Evolutionary conservation across 2,888 invertebrate genomes (phyloP), one percentile per base, ranked within the genome.

Genomic region (Polydrusus pterygomalis): DNA sequence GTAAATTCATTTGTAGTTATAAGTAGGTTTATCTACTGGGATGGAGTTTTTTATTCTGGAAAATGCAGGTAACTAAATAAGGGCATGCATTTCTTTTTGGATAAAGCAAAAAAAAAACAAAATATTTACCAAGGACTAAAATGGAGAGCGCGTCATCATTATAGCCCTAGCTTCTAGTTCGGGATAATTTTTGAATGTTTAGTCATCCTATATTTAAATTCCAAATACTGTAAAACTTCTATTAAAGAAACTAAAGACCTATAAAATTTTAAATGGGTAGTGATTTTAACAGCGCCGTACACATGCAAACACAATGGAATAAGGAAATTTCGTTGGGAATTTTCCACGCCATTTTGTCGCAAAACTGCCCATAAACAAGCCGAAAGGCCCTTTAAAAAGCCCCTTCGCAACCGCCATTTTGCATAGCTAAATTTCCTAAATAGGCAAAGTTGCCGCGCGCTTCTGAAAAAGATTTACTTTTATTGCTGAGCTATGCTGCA

Each of bases 381-480:
- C 62, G 25, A 20, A 40, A 67, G 51, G 60, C 30, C 64, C 58
- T 38, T 64, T 70, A n/a, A 70, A 70, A 60, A 58, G 65, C 62
- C 54, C 49, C 38, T 47, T 51, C 17, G 25, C 62, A 49, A 58
- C 67, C 73, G 63, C 45, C 51, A 70, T 64, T 76, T 76, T 76
- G 72, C 76, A 76, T 76, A 72, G 76, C 63, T 72, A 76, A 63
- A 76, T 72, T 72, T 63, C 63, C 76, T 76, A 76, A 76, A 76
- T 75, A 71, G 75, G 58, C 62, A 67, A 71, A 75, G 56, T 75
- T 75, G 67, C 60, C 17, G 56, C 38, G 49, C 62, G 60, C 49
- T 18, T 54, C 70, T 18, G 54, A 25, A 75, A 70, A 70, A 75
- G 75, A 75, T 75, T 75, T 75, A 70, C 75, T 75, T 70, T 70